Evolutionary conservation across 2,113 vertebrate species (phyloP), one percentile per base, ranked within the genome.

Genomic region (Calyptommatus sinebrachiatus): DNA sequence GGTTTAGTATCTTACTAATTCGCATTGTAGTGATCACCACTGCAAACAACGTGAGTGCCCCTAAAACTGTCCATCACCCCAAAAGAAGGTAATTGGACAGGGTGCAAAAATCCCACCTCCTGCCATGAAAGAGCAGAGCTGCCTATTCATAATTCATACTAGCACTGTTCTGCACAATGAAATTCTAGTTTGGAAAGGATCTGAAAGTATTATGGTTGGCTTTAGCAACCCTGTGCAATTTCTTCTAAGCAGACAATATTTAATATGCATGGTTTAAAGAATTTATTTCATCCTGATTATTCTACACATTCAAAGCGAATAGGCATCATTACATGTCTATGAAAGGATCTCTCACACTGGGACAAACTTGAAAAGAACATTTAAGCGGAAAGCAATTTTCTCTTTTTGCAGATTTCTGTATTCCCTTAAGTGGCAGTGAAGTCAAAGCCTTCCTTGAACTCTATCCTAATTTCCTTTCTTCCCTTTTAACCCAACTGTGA

Each of bases 401-500:
- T 88, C 84, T 88, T 45, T 90, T 79, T 91, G 85, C 84, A 83
- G 85, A 93, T 81, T 88, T 89, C 77, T 85, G 70, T 91, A 89
- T 91, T 94, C 90, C 92, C 92, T 45, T 83, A 85, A 91, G 91
- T 89, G 79, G 87, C 83, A 0, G 87, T 87, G 89, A 85, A 91
- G 86, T 89, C 87, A 92, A 89, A 91, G 91, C 76, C 81, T 92
- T 90, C 89, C 89, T 92, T 89, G 78, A 70, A 89, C 84, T 86
- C 84, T 72, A 87, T 60, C 82, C 86, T 62, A 53, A 83, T 90
- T 93, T 86, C 80, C 81, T 76, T 83, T 71, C 84, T 85, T 79
- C 81, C 80, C 48, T 71, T 87, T 90, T 90, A 93, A 92, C 92
- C 93, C 93, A 95, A 89, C 91, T 94, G 89, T 95, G 93, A 93